Percentiles rank a stretch among this genome's conserved stretches.
These are phyloP conservation scores for Elachura formosa DNA, from an alignment of 2,113 vertebrate species.

Conservation along the genomic window DNA sequence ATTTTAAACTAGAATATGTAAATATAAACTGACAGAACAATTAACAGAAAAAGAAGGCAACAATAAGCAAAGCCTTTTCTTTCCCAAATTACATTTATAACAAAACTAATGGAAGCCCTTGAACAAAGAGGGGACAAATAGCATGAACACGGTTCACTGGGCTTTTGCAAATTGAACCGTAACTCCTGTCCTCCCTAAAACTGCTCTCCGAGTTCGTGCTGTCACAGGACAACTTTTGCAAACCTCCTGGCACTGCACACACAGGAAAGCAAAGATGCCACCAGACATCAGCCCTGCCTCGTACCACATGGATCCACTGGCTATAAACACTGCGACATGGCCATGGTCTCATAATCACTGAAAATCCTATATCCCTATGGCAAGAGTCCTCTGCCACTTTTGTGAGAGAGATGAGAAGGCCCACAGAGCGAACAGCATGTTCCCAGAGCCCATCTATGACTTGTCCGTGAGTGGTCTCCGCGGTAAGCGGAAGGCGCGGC, in stretches of 20 bases:
- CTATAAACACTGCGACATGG: not conserved
- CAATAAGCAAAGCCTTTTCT: not conserved
- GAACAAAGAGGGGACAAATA: not conserved
- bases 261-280: not conserved
- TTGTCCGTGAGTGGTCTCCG: accelerated
- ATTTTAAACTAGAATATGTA: not conserved
- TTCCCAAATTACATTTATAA: not conserved
- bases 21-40: slow-evolving; percentile 3
- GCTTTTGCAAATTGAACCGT: not conserved
- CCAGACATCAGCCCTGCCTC: not conserved
- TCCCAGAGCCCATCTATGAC: not conserved
- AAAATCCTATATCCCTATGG: not conserved
- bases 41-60: not conserved
- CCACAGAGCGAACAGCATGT: not conserved
- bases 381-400: not conserved
- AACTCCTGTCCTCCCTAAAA: not conserved
- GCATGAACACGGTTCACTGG: not conserved
- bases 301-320: accelerated
- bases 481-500: not conserved
- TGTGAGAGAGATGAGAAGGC: not conserved
- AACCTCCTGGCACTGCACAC: not conserved
- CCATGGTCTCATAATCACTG: not conserved
- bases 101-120: not conserved
- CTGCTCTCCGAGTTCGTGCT: not conserved
- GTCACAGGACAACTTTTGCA: not conserved